These are phyloP conservation scores for Archocentrus centrarchus DNA, from an alignment of 2,113 vertebrate genomes.

Conservation along the genomic window DNA sequence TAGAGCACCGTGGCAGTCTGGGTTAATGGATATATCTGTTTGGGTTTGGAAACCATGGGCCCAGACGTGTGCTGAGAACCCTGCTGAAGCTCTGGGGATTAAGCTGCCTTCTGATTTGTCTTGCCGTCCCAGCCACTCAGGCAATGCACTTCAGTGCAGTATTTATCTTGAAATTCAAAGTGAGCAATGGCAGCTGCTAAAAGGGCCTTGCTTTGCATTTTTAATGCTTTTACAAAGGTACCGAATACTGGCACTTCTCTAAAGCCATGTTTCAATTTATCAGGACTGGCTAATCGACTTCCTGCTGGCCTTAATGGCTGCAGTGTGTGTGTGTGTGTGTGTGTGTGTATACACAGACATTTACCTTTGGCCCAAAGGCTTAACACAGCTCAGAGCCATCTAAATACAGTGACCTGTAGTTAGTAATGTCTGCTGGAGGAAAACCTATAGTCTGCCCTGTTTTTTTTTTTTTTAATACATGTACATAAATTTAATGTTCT, in stretches of 20 bases:
- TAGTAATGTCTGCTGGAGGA: slow-evolving; percentile 22
- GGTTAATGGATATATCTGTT: slow-evolving; percentile 56
- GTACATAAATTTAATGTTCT: slow-evolving; percentile 26
- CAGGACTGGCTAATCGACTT: slow-evolving; percentile 74
- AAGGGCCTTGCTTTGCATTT: slow-evolving; percentile 77
- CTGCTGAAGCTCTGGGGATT: slow-evolving; percentile 68
- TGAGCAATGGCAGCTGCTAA: slow-evolving; percentile 65
- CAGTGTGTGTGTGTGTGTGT: not conserved
- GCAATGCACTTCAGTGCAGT: slow-evolving; percentile 60
- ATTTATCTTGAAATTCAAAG: slow-evolving; percentile 79
- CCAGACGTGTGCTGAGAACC: slow-evolving; percentile 52
- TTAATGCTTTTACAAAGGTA: slow-evolving; percentile 76
- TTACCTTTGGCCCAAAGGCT: slow-evolving; percentile 28
- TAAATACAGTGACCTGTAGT: slow-evolving; percentile 9
- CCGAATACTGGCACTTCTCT: slow-evolving; percentile 66
- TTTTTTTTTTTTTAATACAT: slow-evolving; percentile 22
- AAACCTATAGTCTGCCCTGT: not conserved
- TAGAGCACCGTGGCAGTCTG: slow-evolving; percentile 35
- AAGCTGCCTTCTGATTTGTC: slow-evolving; percentile 58
- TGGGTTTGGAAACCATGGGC: slow-evolving; percentile 40
- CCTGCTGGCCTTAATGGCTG: slow-evolving; percentile 51
- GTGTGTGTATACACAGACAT: not conserved
- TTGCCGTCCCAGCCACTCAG: slow-evolving; percentile 34
- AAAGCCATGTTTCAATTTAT: slow-evolving; percentile 77
- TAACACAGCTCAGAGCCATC: slow-evolving; percentile 11